Percentiles rank a stretch among this genome's conserved stretches.
These are phyloP conservation scores for Cebus imitator DNA, from an alignment of 2,113 vertebrate genomes.

Conservation along the genomic window DNA sequence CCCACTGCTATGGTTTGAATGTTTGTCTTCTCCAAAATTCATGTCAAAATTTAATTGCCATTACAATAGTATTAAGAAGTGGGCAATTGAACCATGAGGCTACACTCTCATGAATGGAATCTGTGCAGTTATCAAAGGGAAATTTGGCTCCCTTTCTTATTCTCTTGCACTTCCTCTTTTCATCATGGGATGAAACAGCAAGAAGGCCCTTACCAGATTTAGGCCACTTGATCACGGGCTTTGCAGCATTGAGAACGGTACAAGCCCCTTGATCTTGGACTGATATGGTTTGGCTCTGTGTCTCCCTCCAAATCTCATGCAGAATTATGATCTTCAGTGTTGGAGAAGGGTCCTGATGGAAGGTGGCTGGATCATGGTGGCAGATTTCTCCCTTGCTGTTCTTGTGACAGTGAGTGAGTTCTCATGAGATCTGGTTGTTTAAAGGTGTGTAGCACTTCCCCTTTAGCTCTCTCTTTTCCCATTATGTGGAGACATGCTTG, in stretches of 20 bases:
- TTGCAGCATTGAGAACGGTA: background rate
- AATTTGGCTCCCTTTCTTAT: background rate
- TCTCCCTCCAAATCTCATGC: too few species aligned
- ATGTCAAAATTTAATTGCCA: background rate
- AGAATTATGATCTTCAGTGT: too few species aligned
- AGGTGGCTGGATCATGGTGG: too few species aligned
- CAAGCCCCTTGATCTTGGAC: background rate
- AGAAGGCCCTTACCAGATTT: background rate
- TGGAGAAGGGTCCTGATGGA: too few species aligned
- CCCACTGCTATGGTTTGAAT: background rate
- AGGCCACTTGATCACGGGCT: background rate
- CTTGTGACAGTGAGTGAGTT: too few species aligned
- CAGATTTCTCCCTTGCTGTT: too few species aligned
- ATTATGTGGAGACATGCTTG: too few species aligned
- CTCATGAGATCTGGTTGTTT: too few species aligned
- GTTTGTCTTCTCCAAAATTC: background rate
- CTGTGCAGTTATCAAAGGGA: background rate
- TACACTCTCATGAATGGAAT: background rate
- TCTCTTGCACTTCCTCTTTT: background rate
- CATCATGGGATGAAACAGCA: background rate
- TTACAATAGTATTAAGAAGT: background rate
- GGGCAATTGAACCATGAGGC: background rate
- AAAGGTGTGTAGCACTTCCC: too few species aligned
- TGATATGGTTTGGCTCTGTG: too few species aligned
- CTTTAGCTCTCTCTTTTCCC: too few species aligned